Conservation (phyloP, 2,113 vertebrate genomes). For the Bolborhynchus lineola region DNA sequence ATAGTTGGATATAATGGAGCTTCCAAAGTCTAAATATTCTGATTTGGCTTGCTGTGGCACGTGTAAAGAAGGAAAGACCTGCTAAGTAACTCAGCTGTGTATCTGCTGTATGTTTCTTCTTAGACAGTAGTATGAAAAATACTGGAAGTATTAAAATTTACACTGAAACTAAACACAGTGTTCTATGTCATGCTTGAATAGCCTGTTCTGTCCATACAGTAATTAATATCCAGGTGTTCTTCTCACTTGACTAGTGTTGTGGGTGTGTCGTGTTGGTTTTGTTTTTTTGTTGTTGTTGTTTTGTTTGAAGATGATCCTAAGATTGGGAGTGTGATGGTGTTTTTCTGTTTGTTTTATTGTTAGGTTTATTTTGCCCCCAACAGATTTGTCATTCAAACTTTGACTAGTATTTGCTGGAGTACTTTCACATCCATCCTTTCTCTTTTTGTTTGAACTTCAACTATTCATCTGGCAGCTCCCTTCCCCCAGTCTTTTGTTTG, state of each 20-base stretch:
- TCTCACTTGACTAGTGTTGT: neutral
- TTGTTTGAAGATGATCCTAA: neutral
- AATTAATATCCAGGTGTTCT: neutral
- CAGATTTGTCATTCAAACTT: neutral
- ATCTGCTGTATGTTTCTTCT: neutral
- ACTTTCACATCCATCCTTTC: neutral
- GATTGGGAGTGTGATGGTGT: neutral
- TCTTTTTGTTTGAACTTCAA: neutral
- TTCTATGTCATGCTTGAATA: neutral
- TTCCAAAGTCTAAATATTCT: neutral
- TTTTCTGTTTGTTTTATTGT: neutral
- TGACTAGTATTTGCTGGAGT: neutral
- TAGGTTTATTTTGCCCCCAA: neutral
- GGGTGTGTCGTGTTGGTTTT: neutral
- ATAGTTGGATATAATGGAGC: neutral
- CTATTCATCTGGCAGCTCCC: conserved; percentile 28
- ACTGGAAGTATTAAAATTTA: neutral
- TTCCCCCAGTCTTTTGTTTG: conserved; percentile 51
- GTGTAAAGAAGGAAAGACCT: neutral
- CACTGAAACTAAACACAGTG: neutral
- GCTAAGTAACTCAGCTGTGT: neutral
- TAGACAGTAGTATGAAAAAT: neutral
- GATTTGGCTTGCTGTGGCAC: neutral
- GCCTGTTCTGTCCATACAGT: neutral
- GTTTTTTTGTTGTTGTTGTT: neutral